These are phyloP conservation scores for Timema podura DNA, from an alignment of 2,888 invertebrate genomes.

Conservation along the genomic window DNA sequence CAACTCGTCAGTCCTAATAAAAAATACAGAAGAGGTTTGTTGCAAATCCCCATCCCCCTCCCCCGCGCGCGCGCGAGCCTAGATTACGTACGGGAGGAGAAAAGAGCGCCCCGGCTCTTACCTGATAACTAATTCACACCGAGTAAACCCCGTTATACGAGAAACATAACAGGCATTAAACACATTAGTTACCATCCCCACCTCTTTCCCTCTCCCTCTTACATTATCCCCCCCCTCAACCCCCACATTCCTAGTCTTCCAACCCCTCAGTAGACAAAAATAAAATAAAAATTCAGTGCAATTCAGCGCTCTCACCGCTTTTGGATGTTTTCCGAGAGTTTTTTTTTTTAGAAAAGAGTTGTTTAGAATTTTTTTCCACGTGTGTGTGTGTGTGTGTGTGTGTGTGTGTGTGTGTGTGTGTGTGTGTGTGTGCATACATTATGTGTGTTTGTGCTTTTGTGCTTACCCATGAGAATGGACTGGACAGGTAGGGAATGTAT, in stretches of 20 bases:
- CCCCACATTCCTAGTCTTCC: too few relatives aligned
- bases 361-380: too few relatives aligned
- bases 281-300: too few relatives aligned
- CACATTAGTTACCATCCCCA: conserved; percentile 24
- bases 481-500: neutral
- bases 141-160: conserved; percentile 17
- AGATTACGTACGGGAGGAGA: neutral
- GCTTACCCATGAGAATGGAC: too few relatives aligned
- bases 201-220: neutral
- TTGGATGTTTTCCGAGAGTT: too few relatives aligned
- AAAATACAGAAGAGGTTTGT: conserved; percentile 22
- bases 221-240: neutral
- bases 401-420: too few relatives aligned
- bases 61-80: neutral
- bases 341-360: too few relatives aligned
- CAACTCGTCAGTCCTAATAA: conserved; percentile 23
- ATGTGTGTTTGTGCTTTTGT: too few relatives aligned
- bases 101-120: neutral
- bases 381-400: too few relatives aligned
- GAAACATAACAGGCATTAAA: conserved; percentile 27
- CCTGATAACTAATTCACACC: conserved; percentile 29
- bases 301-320: too few relatives aligned
- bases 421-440: too few relatives aligned
- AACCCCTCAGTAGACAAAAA: too few relatives aligned
- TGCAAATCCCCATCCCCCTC: neutral